Evolutionary conservation across 2,888 invertebrate species (phyloP), one percentile per base, ranked within the genome.

Genomic region (Eurytoma adleriae): DNA sequence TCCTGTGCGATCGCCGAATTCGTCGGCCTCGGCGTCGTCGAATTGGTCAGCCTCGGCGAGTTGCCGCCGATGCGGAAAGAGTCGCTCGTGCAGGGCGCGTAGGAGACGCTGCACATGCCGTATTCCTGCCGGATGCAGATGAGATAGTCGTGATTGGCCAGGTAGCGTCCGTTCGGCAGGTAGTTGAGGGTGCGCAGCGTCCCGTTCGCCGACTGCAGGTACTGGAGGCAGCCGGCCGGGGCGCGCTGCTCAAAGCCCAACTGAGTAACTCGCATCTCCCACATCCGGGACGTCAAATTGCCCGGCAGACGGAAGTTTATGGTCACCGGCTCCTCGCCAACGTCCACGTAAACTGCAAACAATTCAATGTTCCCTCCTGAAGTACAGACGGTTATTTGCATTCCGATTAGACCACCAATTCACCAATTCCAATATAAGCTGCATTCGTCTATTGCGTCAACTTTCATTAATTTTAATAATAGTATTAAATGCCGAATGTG

Each of bases 201-300:
- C 90, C 95, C 95, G 85, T 93, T 93, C 3, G 90, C 86, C 12
- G 92, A 92, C 0, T 93, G 94, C 86, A 93, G 93, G 87, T 96
- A 96, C 89, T 96, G 96, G 61, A 96, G 90, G 86, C 96, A 96
- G 18, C 95, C 94, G 27, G 94, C 93, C 0, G 96, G 96, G 0
- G 96, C 96, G 1, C 96, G 92, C 85, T 95, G 93, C 24, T 94
- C 94, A 64, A 96, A 95, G 0, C 95, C 95, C 89, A 96, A 92
- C 91, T 96, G 96, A 0, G 93, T 92, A 0, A 96, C 92, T 71
- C 94, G 92, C 87, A 96, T 93, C 90, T 96, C 95, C 96, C 96
- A 96, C 81, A 96, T 91, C 0, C 96, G 92, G 0, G 94, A 93
- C 85, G 94, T 92, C 83, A 95, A 93, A 0, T 92, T 92, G 83